Percentiles rank a stretch among this genome's conserved stretches.
Evolutionary conservation across 2,113 vertebrate species (phyloP).

Genomic region (Rhinichthys klamathensis): DNA sequence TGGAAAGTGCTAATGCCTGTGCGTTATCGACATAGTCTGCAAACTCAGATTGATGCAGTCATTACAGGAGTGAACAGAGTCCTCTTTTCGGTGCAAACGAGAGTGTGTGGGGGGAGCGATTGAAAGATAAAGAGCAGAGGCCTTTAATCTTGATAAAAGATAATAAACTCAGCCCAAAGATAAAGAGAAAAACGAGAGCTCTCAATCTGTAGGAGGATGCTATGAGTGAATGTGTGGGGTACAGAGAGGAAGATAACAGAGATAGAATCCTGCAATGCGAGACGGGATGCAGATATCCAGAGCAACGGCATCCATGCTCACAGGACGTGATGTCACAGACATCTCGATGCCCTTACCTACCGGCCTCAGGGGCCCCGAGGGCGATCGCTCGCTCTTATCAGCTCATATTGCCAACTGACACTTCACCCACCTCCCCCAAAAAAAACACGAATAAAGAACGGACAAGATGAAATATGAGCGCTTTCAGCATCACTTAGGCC

Average conservation of each 20-base stretch:
- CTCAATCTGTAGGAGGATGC: slow-evolving; percentile 25
- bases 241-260: not conserved
- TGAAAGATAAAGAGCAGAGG: slow-evolving; percentile 36
- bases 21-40: slow-evolving; percentile 23
- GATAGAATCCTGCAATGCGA: slow-evolving; percentile 4
- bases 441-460: not conserved
- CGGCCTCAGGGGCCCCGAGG: not conserved
- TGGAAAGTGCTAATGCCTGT: not conserved
- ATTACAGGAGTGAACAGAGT: slow-evolving; percentile 51
- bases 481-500: slow-evolving; percentile 72
- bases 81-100: slow-evolving; percentile 31
- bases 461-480: slow-evolving; percentile 71
- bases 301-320: not conserved
- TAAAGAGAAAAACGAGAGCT: slow-evolving; percentile 45
- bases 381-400: slow-evolving; percentile 32
- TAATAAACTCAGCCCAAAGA: slow-evolving; percentile 36
- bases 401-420: slow-evolving; percentile 63
- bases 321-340: slow-evolving; percentile 18
- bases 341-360: slow-evolving; percentile 6
- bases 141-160: slow-evolving; percentile 68
- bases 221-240: not conserved
- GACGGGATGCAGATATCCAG: slow-evolving; percentile 9
- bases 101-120: slow-evolving; percentile 19
- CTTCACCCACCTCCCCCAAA: slow-evolving; percentile 50
- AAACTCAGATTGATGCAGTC: slow-evolving; percentile 69